Percentiles rank a stretch among this genome's conserved stretches.
Conservation (phyloP, 2,888 invertebrate species). For the Dromius quadrimaculatus region DNA sequence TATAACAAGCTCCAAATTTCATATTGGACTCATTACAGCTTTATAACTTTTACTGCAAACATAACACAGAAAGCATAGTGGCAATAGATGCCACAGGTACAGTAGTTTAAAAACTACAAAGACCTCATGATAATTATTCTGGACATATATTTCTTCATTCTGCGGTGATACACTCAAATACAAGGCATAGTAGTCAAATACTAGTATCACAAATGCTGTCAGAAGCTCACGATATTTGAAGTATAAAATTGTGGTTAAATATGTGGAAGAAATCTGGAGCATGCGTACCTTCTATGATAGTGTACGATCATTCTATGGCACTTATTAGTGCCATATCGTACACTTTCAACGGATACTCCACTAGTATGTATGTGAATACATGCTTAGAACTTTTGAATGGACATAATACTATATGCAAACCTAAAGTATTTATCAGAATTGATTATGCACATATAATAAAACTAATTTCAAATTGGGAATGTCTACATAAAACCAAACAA, state of each 20-base stretch:
- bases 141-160: constrained; percentile 44
- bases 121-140: constrained; percentile 40
- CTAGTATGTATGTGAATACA: too few relatives aligned
- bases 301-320: constrained; percentile 43
- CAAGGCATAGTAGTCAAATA: constrained; percentile 24
- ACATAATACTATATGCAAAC: too few relatives aligned
- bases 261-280: constrained; percentile 39
- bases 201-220: constrained; percentile 47
- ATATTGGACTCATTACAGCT: constrained; percentile 42
- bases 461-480: too few relatives aligned
- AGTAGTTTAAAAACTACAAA: constrained; percentile 16
- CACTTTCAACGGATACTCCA: neutral
- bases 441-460: too few relatives aligned
- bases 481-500: too few relatives aligned
- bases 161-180: constrained; percentile 35
- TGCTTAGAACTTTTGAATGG: too few relatives aligned
- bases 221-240: constrained; percentile 42
- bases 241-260: constrained; percentile 40
- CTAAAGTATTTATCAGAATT: too few relatives aligned
- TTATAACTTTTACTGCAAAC: constrained; percentile 43
- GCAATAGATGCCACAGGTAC: constrained; percentile 50
- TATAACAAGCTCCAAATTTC: constrained; percentile 35
- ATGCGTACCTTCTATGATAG: constrained; percentile 24
- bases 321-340: constrained; percentile 10
- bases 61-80: neutral